phyloP scores from a whole-genome alignment of 2,113 vertebrate genomes.

The Cebus imitator region DNA sequence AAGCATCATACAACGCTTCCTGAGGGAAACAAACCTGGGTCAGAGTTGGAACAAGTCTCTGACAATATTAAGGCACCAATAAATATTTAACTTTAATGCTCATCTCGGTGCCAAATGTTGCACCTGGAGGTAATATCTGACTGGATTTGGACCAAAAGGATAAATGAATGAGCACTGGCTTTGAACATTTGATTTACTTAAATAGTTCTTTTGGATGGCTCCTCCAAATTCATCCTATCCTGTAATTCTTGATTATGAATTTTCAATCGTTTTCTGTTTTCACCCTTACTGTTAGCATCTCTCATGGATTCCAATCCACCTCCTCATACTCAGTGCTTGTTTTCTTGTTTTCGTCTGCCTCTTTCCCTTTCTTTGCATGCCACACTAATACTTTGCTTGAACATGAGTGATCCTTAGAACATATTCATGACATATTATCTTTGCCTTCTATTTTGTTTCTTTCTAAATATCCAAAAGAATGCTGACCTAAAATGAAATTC shows the following conservation, averaged over 20 bases:
- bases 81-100: constrained; percentile 66
- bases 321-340: neutral
- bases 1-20: neutral
- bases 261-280: neutral
- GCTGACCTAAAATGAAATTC: constrained; percentile 18
- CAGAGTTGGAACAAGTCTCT: constrained; percentile 50
- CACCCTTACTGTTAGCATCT: neutral
- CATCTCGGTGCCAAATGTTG: constrained; percentile 58
- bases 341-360: neutral
- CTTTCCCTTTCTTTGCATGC: neutral
- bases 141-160: constrained; percentile 57
- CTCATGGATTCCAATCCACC: neutral
- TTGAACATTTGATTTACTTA: constrained; percentile 21
- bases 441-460: neutral
- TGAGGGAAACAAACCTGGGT: constrained; percentile 1
- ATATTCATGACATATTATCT: neutral
- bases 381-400: neutral
- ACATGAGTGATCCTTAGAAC: neutral
- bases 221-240: neutral
- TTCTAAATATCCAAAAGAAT: neutral
- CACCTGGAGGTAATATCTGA: constrained; percentile 64
- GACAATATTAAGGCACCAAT: constrained; percentile 40
- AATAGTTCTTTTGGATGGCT: neutral
- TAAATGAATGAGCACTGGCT: constrained; percentile 45
- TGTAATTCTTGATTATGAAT: neutral